Percentiles rank a stretch among this genome's conserved stretches.
Conservation (phyloP, 2,113 vertebrate species). For the Origma solitaria region DNA sequence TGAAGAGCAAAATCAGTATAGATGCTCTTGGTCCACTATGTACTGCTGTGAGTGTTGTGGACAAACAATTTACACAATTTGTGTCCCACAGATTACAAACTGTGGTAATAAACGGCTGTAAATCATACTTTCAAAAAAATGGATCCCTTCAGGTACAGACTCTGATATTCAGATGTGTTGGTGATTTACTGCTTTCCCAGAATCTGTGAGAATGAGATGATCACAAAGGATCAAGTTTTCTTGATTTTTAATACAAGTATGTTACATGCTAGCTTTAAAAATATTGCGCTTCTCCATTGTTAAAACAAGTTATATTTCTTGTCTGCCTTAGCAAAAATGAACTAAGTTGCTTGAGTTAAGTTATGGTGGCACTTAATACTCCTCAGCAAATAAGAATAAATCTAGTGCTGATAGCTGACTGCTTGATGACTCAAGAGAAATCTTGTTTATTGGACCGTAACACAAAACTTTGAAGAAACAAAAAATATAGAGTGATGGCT, state of each 20-base stretch:
- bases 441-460: conserved; percentile 14
- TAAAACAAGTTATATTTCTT: not conserved
- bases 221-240: not conserved
- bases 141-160: not conserved
- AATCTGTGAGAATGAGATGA: not conserved
- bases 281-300: not conserved
- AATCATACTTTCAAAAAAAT: not conserved
- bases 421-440: conserved; percentile 50
- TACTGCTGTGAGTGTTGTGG: not conserved
- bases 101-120: not conserved
- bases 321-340: not conserved
- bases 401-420: conserved; percentile 24
- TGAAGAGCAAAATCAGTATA: not conserved
- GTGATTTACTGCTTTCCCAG: not conserved
- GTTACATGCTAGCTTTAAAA: not conserved
- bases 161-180: not conserved
- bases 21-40: not conserved
- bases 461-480: conserved; percentile 41
- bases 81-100: not conserved
- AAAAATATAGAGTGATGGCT: conserved; percentile 13
- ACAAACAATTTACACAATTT: not conserved
- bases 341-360: not conserved
- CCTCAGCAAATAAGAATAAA: not conserved
- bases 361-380: not conserved
- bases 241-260: not conserved